A percentile compares a stretch with the other conserved stretches of the same genome.
Conservation (phyloP, 2,113 vertebrate species). For the Esox niger region DNA sequence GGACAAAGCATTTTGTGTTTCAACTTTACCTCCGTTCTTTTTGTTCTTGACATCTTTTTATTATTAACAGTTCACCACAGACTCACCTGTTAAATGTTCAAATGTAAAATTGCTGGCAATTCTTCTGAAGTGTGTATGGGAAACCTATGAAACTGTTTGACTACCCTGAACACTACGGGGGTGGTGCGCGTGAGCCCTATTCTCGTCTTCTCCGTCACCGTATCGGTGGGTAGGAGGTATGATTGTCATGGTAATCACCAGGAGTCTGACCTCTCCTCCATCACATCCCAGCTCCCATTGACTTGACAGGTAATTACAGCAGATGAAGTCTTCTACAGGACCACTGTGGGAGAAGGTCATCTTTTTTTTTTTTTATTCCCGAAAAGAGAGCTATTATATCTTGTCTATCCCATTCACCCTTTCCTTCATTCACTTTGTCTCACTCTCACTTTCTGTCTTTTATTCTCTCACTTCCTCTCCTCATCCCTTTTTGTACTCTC, state of each 20-base stretch:
- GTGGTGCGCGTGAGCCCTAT: too few relatives aligned
- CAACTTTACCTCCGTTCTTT: too few relatives aligned
- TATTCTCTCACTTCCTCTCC: neutral
- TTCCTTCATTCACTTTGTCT: neutral
- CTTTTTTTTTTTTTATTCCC: neutral
- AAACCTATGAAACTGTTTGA: too few relatives aligned
- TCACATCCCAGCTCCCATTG: slow-evolving; percentile 43
- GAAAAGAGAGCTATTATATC: neutral
- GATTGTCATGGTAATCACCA: slow-evolving; percentile 48
- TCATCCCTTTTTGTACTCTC: neutral
- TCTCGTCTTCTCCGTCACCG: slow-evolving; percentile 13
- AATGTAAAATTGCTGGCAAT: too few relatives aligned
- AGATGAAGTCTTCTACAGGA: slow-evolving; percentile 40
- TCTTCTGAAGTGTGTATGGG: too few relatives aligned
- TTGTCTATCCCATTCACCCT: neutral
- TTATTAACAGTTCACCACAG: too few relatives aligned
- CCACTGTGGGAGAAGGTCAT: slow-evolving; percentile 45
- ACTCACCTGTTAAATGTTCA: too few relatives aligned
- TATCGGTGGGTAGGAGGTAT: neutral
- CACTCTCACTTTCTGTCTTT: neutral
- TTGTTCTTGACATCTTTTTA: too few relatives aligned
- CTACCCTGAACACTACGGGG: too few relatives aligned
- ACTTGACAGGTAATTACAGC: slow-evolving; percentile 64
- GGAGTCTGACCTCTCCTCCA: slow-evolving; percentile 42
- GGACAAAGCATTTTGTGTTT: too few relatives aligned